Base-by-base conservation (phyloP, 2,113 vertebrate species). In the Callipepla squamata region DNA sequence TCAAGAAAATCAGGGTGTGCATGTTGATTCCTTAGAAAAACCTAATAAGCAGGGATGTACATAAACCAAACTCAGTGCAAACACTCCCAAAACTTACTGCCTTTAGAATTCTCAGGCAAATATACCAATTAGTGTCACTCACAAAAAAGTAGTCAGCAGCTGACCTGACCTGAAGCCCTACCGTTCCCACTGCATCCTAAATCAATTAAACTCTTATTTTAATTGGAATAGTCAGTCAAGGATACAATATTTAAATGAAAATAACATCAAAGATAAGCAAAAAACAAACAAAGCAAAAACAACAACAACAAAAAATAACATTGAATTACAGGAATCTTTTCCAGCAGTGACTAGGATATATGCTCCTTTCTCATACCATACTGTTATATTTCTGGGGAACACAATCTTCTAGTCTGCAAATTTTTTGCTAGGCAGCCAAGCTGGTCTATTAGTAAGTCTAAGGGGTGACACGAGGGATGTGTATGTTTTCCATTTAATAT, bases 401-500 rank as follows among this genome's bases (percentile, higher is more conserved):
- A 72, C 2, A 26, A 58, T 42, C 45, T 25, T 42, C 15, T 34
- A 67, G 61, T 12, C 20, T 47, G 42, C 23, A 45, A 48, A n/a
- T 14, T 70, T 58, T 53, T 15, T 62, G 62, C 9, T 55, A 67
- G 44, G 1, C 16, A 40, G 25, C 13, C 20, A 32, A 50, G 17
- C 26, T 18, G 53, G 28, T n/a, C 32, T 6, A 7, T 7, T 36
- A n/a, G 38, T 13, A 8, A 51, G 19, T 23, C 2, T 18, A 32
- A 48, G 36, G 45, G 57, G 21, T 63, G 40, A 7, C 38, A 7
- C 0, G 1, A 28, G 44, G 20, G n/a, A 23, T 48, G 42, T 1
- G 23, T 2, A 7, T 32, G 15, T 32, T 42, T 57, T 57, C n/a
- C 17, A 3, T 14, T 26, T 51, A 50, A 53, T 32, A 22, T n/a